Evolutionary conservation across 2,888 invertebrate genomes (phyloP).

Genomic region (Eilema depressum): DNA sequence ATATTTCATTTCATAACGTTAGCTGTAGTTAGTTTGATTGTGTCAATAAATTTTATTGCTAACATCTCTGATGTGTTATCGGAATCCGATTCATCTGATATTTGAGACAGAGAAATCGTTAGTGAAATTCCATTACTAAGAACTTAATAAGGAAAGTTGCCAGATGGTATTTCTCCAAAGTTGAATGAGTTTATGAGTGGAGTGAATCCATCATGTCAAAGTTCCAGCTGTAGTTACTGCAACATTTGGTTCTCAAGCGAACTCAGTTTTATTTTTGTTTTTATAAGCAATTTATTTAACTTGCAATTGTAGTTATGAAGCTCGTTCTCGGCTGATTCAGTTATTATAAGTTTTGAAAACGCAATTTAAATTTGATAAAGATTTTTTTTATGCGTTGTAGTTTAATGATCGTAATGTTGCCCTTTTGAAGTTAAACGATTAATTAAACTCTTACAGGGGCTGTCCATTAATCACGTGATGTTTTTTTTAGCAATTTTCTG

Average conservation of each 20-base stretch:
- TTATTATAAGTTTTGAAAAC: background rate
- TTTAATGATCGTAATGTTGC: too few species aligned
- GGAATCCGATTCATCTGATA: constrained; percentile 40
- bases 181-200: constrained; percentile 8
- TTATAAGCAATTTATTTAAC: background rate
- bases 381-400: too few species aligned
- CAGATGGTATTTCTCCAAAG: constrained; percentile 14
- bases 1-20: background rate
- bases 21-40: background rate
- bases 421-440: too few species aligned
- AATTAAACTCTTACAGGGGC: too few species aligned
- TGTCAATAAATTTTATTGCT: constrained; percentile 9
- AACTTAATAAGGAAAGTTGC: constrained; percentile 21
- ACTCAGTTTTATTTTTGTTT: background rate
- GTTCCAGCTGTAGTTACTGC: background rate
- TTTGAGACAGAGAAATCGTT: constrained; percentile 40
- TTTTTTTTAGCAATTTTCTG: too few species aligned
- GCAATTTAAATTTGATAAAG: too few species aligned
- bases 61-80: constrained; percentile 3
- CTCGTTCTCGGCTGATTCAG: background rate
- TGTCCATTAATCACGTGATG: too few species aligned
- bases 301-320: too few species aligned
- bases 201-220: background rate
- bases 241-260: background rate
- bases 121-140: constrained; percentile 28